These are phyloP conservation scores for Atrina japonica DNA, from an alignment of 2,888 invertebrate genomes.

Conservation along the genomic window DNA sequence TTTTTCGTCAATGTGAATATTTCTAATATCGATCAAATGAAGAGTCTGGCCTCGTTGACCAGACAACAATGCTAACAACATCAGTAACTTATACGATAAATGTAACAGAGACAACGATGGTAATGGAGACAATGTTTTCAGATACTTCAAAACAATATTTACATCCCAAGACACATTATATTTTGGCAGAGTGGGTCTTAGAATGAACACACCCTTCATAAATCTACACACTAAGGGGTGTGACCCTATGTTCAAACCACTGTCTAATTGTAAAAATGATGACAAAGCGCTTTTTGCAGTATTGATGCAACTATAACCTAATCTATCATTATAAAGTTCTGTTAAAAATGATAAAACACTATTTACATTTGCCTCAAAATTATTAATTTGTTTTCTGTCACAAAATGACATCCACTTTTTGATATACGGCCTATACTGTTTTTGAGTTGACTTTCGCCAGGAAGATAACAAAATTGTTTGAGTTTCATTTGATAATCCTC, in stretches of 20 bases:
- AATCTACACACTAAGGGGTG: conserved; percentile 35
- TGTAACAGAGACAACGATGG: conserved; percentile 22
- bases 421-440: conserved; percentile 44
- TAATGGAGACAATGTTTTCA: conserved; percentile 19
- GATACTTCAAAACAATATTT: conserved; percentile 37
- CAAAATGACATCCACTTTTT: conserved; percentile 44
- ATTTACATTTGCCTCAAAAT: conserved; percentile 22
- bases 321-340: conserved; percentile 29
- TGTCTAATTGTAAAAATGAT: conserved; percentile 20
- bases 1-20: conserved; percentile 31
- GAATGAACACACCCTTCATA: conserved; percentile 44
- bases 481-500: conserved; percentile 41
- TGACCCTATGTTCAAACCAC: conserved; percentile 12
- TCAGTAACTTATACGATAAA: conserved; percentile 42
- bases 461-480: conserved; percentile 38
- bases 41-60: conserved; percentile 42
- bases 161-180: conserved; percentile 49
- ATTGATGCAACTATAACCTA: conserved; percentile 45
- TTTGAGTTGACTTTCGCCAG: conserved; percentile 44
- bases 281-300: conserved; percentile 43
- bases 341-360: conserved; percentile 34
- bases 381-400: conserved; percentile 8
- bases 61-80: conserved; percentile 42
- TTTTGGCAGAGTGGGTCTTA: conserved; percentile 48
- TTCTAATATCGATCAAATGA: conserved; percentile 30